phyloP scores from a whole-genome alignment of 1,140 invertebrate genomes.

The Sminthurinus signatus region DNA sequence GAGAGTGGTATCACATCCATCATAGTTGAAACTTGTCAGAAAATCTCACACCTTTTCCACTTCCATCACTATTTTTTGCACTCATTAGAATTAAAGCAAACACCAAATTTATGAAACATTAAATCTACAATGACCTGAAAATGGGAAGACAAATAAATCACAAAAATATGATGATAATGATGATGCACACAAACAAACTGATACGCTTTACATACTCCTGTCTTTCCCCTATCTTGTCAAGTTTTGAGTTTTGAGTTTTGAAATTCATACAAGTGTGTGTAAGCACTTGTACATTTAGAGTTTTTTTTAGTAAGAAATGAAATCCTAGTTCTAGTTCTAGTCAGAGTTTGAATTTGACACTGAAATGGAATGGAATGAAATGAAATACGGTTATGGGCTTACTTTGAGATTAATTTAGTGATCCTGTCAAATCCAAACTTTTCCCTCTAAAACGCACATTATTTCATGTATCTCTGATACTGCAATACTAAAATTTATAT shows the following conservation, averaged over 20 bases:
- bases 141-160: not conserved
- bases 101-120: not conserved
- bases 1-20: too few relatives aligned
- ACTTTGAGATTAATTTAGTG: too few relatives aligned
- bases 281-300: not conserved
- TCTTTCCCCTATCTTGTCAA: not conserved
- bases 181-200: not conserved
- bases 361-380: too few relatives aligned
- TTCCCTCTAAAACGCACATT: too few relatives aligned
- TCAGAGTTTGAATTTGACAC: too few relatives aligned
- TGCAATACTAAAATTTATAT: too few relatives aligned
- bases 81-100: slow-evolving; percentile 10
- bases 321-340: too few relatives aligned
- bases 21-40: not conserved
- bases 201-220: not conserved
- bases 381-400: too few relatives aligned
- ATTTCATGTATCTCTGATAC: too few relatives aligned
- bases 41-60: slow-evolving; percentile 7
- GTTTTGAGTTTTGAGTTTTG: not conserved
- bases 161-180: not conserved
- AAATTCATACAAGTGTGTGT: not conserved
- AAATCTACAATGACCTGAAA: not conserved
- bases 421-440: too few relatives aligned
- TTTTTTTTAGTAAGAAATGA: too few relatives aligned
- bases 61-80: not conserved